Evolutionary conservation across 37 sponge, comb jelly and placozoan species (phyloP).

Genomic region (Eunapius fragilis): DNA sequence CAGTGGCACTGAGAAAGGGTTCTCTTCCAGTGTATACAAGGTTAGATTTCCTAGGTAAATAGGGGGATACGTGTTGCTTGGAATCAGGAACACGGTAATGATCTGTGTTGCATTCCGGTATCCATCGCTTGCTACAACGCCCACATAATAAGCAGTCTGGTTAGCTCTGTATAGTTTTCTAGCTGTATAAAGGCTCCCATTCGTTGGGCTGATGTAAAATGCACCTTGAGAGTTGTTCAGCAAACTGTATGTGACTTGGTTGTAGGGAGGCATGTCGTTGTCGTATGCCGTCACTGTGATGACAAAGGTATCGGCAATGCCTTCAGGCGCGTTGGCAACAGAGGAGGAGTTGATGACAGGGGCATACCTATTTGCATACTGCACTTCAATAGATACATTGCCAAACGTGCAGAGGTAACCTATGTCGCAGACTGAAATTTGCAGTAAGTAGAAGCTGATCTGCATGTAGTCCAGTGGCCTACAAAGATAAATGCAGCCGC

Average conservation of each 20-base stretch:
- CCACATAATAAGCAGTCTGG: conserved; percentile 3
- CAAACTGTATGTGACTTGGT: conserved; percentile 17
- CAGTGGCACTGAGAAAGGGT: conserved; percentile 9
- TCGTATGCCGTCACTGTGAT: conserved; percentile 63
- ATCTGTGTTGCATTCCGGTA: conserved; percentile 10
- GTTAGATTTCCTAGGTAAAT: conserved; percentile 16
- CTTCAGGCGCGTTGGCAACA: conserved; percentile 57
- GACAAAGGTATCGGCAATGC: conserved; percentile 46
- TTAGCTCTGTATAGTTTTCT: conserved; percentile 53
- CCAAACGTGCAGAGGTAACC: conserved; percentile 25
- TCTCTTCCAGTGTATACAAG: conserved; percentile 46
- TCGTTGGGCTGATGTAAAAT: conserved; percentile 45
- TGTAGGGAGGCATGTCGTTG: conserved; percentile 50
- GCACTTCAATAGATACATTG: conserved; percentile 46
- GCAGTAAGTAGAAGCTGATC: conserved; percentile 29
- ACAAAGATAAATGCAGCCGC: conserved; percentile 67
- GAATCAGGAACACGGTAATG: conserved; percentile 51
- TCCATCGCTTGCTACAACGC: conserved; percentile 57
- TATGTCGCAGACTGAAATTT: conserved; percentile 49
- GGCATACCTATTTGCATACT: conserved; percentile 79
- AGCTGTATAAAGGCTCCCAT: conserved; percentile 39
- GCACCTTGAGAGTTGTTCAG: conserved; percentile 40
- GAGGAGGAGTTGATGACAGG: conserved; percentile 41
- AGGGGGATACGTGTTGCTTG: conserved; percentile 73
- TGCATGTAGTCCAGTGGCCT: conserved; percentile 58